A percentile compares a stretch with the other conserved stretches of the same genome.
These are phyloP conservation scores for Darevskia nairensis DNA, from an alignment of 2,797 vertebrate species.

Conservation along the genomic window DNA sequence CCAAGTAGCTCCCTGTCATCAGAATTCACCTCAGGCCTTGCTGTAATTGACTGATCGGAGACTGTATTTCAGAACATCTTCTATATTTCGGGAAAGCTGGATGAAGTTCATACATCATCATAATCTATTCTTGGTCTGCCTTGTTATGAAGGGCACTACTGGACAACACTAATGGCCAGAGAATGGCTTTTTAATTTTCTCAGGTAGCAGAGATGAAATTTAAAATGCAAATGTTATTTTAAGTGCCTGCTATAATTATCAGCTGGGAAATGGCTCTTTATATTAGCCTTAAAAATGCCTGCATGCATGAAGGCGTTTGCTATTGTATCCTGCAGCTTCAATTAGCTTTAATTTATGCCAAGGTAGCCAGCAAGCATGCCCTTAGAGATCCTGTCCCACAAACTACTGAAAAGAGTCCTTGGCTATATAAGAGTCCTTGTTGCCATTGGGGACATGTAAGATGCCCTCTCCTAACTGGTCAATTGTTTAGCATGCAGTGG, in stretches of 20 bases:
- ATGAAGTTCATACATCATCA: neutral
- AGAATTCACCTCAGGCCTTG: neutral
- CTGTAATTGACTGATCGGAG: neutral
- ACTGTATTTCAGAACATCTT: neutral
- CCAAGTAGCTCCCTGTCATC: too few species aligned
- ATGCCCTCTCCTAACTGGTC: too few species aligned
- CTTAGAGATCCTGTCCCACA: too few species aligned
- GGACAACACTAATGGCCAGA: conserved; percentile 18
- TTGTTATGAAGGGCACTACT: neutral
- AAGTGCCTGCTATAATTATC: conserved; percentile 43
- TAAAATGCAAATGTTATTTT: conserved; percentile 34
- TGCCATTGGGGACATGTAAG: neutral
- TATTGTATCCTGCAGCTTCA: conserved; percentile 53
- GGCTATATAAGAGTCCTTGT: conserved; percentile 2
- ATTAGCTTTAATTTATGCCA: conserved; percentile 67
- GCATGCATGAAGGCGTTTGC: conserved; percentile 30
- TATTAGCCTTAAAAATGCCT: conserved; percentile 40
- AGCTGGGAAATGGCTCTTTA: conserved; percentile 53
- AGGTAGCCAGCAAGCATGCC: conserved; percentile 48
- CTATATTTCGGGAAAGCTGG: neutral
- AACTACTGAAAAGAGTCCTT: conserved; percentile 35
- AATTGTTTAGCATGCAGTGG: neutral
- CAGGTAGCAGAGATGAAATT: conserved; percentile 33
- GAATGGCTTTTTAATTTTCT: conserved; percentile 1
- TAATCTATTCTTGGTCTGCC: neutral